These are phyloP conservation scores for Leuctra nigra DNA, from an alignment of 2,888 invertebrate genomes.

Conservation along the genomic window DNA sequence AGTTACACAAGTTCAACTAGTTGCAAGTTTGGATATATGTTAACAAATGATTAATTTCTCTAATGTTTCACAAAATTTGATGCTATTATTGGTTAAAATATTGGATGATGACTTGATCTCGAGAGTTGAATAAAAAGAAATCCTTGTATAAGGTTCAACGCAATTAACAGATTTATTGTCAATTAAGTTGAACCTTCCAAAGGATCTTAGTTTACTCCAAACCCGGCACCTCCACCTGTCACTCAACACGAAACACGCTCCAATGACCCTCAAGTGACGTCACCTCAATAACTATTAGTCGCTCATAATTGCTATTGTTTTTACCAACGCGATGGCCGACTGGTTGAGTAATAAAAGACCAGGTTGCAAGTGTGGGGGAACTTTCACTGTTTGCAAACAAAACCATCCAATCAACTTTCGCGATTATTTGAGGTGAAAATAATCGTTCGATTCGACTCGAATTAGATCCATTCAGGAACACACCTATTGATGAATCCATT, in stretches of 20 bases:
- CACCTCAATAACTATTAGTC: not conserved
- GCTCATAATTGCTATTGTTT: constrained; percentile 13
- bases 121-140: too few relatives aligned
- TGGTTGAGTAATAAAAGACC: not conserved
- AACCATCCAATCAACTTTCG: constrained; percentile 20
- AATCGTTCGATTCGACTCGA: constrained; percentile 7
- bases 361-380: constrained; percentile 8
- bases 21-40: too few relatives aligned
- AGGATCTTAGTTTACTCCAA: too few relatives aligned
- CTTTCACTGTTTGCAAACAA: constrained; percentile 4
- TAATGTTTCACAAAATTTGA: too few relatives aligned
- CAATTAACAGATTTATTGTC: too few relatives aligned
- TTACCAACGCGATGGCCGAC: not conserved
- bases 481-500: constrained; percentile 18
- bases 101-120: too few relatives aligned
- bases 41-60: too few relatives aligned
- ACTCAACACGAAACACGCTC: not conserved
- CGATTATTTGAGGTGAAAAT: constrained; percentile 16
- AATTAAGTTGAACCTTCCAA: too few relatives aligned
- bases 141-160: too few relatives aligned
- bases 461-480: constrained; percentile 19
- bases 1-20: too few relatives aligned
- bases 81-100: too few relatives aligned
- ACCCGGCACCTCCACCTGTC: not conserved
- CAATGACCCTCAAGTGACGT: not conserved